phyloP scores from a whole-genome alignment of 1,140 invertebrate genomes.

The Heliothis subflexa region DNA sequence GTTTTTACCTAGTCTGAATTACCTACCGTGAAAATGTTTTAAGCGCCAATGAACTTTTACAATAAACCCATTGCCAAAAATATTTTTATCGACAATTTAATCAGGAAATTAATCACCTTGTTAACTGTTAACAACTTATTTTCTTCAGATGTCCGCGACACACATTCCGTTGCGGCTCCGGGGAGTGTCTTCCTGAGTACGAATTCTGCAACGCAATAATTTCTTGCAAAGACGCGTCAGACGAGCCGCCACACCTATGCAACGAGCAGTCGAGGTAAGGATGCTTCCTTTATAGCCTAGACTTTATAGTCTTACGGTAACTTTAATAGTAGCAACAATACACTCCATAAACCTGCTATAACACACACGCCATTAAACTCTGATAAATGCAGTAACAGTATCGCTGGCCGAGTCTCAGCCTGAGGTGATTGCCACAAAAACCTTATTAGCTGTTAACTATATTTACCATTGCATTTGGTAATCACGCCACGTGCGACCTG shows the following conservation, averaged over 20 bases:
- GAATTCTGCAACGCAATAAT: constrained; percentile 96
- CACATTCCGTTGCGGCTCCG: constrained; percentile 93
- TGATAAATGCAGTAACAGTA: constrained; percentile 19
- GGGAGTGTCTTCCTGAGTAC: constrained; percentile 94
- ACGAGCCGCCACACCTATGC: constrained; percentile 93
- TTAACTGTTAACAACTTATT: constrained; percentile 1
- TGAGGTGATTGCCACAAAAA: constrained; percentile 23
- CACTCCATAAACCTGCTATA: background rate
- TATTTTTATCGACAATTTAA: background rate
- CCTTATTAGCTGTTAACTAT: constrained; percentile 24
- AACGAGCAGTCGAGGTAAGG: constrained; percentile 82
- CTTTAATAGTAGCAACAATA: constrained; percentile 4
- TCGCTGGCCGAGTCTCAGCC: background rate
- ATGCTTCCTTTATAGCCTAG: background rate
- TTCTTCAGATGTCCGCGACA: constrained; percentile 90
- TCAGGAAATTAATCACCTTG: background rate
- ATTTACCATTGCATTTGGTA: constrained; percentile 50
- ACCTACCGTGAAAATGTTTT: constrained; percentile 4
- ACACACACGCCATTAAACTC: background rate
- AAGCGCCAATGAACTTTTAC: constrained; percentile 22
- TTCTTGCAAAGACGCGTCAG: constrained; percentile 93
- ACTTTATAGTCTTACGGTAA: constrained; percentile 23
- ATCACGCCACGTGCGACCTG: constrained; percentile 58
- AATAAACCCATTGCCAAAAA: constrained; percentile 15
- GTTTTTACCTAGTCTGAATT: too few relatives aligned